A percentile compares a stretch with the other conserved stretches of the same genome.
These are phyloP conservation scores for Lepus europaeus DNA, from an alignment of 2,113 vertebrate species.

Conservation along the genomic window DNA sequence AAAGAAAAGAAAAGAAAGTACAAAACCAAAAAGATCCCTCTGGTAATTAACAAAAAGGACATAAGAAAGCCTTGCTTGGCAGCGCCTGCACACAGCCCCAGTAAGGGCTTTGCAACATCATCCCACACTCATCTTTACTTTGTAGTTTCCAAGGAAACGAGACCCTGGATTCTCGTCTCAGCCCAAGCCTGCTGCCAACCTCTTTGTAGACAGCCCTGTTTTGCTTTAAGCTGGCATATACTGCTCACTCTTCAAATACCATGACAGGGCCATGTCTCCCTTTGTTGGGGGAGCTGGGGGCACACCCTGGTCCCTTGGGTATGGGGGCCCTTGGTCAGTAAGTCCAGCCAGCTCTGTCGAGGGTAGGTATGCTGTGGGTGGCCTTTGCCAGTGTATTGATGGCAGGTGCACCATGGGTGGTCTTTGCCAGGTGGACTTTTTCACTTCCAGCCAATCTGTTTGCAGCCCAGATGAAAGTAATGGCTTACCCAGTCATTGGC, in stretches of 20 bases:
- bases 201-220: not conserved
- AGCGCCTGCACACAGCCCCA: not conserved
- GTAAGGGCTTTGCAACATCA: not conserved
- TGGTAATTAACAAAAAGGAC: constrained; percentile 42
- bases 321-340: not conserved
- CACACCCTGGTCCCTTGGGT: not conserved
- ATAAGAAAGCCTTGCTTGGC: constrained; percentile 41
- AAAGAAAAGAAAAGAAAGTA: not conserved
- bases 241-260: not conserved
- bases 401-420: not conserved
- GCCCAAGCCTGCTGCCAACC: not conserved
- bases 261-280: not conserved
- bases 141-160: constrained; percentile 52
- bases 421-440: not conserved
- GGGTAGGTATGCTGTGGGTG: not conserved
- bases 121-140: constrained; percentile 37
- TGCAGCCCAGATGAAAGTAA: not conserved
- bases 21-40: not conserved
- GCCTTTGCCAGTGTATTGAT: not conserved
- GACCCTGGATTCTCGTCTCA: constrained; percentile 10
- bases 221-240: not conserved
- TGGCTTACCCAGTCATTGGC: not conserved
- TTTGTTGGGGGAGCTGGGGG: not conserved
- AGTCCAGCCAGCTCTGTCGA: not conserved
- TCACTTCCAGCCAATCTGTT: not conserved